Conservation (phyloP, 1,140 invertebrate genomes). For the Cyrtorhinus lividipennis region DNA sequence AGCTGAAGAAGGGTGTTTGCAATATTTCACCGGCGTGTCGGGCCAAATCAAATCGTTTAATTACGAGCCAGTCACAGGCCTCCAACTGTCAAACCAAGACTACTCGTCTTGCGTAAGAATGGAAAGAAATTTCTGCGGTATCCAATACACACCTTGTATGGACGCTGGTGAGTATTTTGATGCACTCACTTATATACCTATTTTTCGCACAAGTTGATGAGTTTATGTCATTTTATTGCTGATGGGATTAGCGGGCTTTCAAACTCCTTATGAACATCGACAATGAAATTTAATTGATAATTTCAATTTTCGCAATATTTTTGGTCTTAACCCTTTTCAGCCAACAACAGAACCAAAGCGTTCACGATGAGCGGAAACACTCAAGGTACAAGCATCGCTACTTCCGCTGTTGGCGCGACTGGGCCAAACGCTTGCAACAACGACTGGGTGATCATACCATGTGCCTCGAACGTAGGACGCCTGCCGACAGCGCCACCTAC, state of each 20-base stretch:
- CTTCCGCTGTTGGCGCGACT: slow-evolving; percentile 45
- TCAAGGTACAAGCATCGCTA: slow-evolving; percentile 38
- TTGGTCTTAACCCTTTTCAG: too few relatives aligned
- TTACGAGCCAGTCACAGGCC: slow-evolving; percentile 52
- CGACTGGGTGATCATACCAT: slow-evolving; percentile 65
- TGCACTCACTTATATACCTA: background rate
- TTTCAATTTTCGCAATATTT: too few relatives aligned
- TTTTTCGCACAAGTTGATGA: background rate
- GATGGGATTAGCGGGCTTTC: too few relatives aligned
- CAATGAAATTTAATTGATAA: too few relatives aligned
- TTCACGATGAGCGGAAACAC: slow-evolving; percentile 62
- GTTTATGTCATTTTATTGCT: background rate
- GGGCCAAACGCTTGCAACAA: slow-evolving; percentile 46
- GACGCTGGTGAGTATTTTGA: slow-evolving; percentile 39
- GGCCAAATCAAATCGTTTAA: slow-evolving; percentile 70
- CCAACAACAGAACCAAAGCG: slow-evolving; percentile 44
- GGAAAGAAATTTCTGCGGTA: slow-evolving; percentile 75
- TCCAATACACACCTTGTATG: slow-evolving; percentile 61
- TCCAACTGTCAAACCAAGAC: slow-evolving; percentile 78
- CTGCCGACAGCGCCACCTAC: slow-evolving; percentile 33
- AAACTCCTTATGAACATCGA: too few relatives aligned
- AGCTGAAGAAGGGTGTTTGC: slow-evolving; percentile 72
- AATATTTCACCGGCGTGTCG: slow-evolving; percentile 64
- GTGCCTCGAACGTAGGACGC: slow-evolving; percentile 48
- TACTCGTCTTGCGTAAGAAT: slow-evolving; percentile 72